phyloP scores from a whole-genome alignment of 2,797 vertebrate species.

The Hylomyscus alleni region DNA sequence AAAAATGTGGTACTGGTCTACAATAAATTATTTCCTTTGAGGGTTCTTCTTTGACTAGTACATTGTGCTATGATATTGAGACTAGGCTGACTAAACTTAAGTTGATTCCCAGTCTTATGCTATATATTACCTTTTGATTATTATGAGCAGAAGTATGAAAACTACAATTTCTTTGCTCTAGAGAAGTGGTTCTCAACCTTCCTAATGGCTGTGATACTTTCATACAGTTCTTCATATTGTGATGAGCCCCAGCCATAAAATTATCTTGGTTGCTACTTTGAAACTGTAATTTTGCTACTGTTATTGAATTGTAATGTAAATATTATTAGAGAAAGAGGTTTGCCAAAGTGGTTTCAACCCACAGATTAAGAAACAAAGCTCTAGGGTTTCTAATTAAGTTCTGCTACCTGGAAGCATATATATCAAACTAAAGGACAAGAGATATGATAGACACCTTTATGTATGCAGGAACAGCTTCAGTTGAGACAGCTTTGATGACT shows the following conservation, averaged over 20 bases:
- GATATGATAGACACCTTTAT: neutral
- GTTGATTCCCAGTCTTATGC: neutral
- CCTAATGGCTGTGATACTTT: neutral
- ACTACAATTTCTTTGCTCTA: neutral
- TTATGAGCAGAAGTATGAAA: neutral
- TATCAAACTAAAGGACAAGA: neutral
- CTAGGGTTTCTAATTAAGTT: neutral
- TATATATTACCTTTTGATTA: neutral
- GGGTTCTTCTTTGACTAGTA: neutral
- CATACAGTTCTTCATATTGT: neutral
- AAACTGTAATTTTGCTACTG: neutral
- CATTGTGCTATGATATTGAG: neutral
- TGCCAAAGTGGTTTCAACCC: neutral
- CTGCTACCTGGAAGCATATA: neutral
- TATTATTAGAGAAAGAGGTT: neutral
- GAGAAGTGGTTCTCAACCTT: neutral
- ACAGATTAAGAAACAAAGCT: neutral
- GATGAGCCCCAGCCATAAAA: no score
- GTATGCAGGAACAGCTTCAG: neutral
- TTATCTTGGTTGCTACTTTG: neutral
- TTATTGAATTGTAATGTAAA: neutral
- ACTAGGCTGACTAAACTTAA: neutral
- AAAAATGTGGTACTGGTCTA: neutral
- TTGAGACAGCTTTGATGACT: neutral
- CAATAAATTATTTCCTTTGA: slow-evolving; percentile 32